Evolutionary conservation across 2,113 vertebrate genomes (phyloP).

Genomic region (Sebastes schlegelii): DNA sequence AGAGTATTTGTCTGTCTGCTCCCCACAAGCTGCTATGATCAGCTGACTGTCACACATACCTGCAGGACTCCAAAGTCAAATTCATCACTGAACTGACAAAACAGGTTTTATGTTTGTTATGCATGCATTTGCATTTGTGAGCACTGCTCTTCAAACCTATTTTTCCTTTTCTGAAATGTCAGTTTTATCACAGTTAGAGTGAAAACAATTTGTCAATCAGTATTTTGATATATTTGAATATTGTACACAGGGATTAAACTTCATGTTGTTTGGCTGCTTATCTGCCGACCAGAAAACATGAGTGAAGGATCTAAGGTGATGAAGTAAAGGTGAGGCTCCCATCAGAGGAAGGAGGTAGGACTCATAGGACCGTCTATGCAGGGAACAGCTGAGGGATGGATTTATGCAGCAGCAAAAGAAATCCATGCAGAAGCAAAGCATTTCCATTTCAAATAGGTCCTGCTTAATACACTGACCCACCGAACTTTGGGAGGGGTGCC

Average conservation of each 20-base stretch:
- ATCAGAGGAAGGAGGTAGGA: constrained; percentile 11
- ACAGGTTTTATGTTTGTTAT: neutral
- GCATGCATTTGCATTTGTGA: neutral
- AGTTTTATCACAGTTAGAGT: neutral
- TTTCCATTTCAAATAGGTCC: constrained; percentile 76
- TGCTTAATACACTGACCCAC: constrained; percentile 57
- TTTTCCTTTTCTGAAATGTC: neutral
- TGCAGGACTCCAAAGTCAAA: constrained; percentile 23
- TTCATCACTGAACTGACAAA: constrained; percentile 47
- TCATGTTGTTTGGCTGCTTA: constrained; percentile 17
- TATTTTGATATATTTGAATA: neutral
- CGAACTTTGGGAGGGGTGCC: constrained; percentile 63
- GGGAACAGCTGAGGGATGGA: constrained; percentile 1
- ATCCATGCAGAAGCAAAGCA: constrained; percentile 47
- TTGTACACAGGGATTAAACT: neutral
- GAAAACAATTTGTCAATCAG: neutral
- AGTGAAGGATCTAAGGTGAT: constrained; percentile 67
- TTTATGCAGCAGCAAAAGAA: constrained; percentile 20
- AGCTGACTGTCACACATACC: constrained; percentile 42
- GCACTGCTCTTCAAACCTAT: neutral
- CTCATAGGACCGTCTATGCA: constrained; percentile 8
- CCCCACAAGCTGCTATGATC: constrained; percentile 1
- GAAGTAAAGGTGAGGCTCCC: constrained; percentile 48
- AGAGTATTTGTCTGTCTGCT: constrained; percentile 15
- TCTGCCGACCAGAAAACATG: constrained; percentile 41